Conservation (phyloP, 2,888 invertebrate genomes). For the Deroplatys truncata region DNA sequence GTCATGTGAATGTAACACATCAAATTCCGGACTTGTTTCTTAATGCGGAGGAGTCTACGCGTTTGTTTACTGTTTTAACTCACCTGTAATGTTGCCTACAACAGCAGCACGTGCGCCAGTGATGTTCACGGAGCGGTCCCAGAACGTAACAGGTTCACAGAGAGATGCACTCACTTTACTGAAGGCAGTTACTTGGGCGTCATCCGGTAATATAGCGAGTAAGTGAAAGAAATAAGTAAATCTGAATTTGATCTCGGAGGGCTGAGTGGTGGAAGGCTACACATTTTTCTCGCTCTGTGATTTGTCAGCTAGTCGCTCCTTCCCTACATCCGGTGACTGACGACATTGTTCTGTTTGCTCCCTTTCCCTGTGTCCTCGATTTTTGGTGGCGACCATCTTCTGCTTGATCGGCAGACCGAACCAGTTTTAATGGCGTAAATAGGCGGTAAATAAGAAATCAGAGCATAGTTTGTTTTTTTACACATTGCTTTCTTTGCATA, state of each 20-base stretch:
- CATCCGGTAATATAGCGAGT: not conserved
- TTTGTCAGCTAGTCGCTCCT: not conserved
- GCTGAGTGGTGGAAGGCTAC: not conserved
- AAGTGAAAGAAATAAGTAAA: not conserved
- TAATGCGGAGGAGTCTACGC: no score
- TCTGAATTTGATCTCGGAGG: not conserved
- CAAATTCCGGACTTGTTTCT: no score
- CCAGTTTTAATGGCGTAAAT: not conserved
- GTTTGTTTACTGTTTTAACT: no score
- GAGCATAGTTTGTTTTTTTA: not conserved
- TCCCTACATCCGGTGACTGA: not conserved
- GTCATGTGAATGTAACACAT: no score
- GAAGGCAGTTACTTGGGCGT: not conserved
- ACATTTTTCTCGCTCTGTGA: not conserved
- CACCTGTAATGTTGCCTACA: not conserved
- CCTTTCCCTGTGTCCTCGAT: slow-evolving; percentile 10
- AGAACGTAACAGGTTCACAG: not conserved
- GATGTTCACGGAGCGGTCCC: not conserved
- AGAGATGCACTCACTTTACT: not conserved
- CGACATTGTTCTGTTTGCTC: not conserved
- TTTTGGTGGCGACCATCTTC: not conserved
- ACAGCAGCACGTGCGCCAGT: not conserved
- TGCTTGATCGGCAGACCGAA: slow-evolving; percentile 3
- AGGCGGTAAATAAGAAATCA: not conserved
- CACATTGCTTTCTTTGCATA: not conserved